A percentile compares a stretch with the other conserved stretches of the same genome.
phyloP scores from a whole-genome alignment of 1,140 invertebrate genomes.

The Ostrea edulis region DNA sequence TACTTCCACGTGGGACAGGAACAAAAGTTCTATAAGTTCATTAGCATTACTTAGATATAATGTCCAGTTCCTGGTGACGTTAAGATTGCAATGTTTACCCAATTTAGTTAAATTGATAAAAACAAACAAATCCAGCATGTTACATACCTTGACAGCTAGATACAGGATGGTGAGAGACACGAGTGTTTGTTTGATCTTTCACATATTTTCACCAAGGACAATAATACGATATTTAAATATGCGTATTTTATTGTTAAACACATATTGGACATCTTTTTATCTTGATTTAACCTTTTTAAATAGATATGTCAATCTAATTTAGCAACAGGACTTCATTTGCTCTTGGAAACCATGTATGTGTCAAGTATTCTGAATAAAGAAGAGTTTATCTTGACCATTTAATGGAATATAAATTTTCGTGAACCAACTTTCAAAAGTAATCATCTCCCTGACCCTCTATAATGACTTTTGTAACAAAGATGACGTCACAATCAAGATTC shows the following conservation, averaged over 20 bases:
- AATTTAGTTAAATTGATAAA: background rate
- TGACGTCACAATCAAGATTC: background rate
- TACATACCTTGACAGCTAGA: background rate
- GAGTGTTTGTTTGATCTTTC: conserved; percentile 1
- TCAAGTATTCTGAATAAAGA: background rate
- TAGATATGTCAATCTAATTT: background rate
- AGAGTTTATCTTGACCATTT: background rate
- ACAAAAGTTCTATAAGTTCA: background rate
- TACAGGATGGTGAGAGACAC: background rate
- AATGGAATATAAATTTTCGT: background rate
- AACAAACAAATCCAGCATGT: conserved; percentile 7
- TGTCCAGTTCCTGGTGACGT: background rate
- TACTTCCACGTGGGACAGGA: background rate
- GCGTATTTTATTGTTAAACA: background rate
- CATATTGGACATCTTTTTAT: background rate
- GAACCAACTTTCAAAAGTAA: background rate
- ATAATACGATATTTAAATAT: background rate
- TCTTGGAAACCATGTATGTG: conserved; percentile 13
- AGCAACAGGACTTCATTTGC: background rate
- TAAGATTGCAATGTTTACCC: background rate
- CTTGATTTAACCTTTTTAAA: background rate
- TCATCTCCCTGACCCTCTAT: background rate
- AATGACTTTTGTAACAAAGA: background rate
- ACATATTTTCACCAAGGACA: background rate
- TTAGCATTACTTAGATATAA: background rate